Conservation (phyloP, 1,140 invertebrate species). For the Drosophila prosaltans region DNA sequence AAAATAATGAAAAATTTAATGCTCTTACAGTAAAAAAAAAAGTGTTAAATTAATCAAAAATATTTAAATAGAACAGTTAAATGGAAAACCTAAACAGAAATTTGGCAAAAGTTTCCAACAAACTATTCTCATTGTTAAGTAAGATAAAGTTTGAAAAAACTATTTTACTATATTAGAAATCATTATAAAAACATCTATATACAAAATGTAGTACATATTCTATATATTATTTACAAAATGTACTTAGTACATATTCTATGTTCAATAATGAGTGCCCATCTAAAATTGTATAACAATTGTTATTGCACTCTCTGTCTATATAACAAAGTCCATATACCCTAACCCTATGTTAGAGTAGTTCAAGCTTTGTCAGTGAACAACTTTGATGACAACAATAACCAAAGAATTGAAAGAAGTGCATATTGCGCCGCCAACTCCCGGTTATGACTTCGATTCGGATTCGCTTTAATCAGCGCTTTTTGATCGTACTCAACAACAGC, state of each 20-base stretch:
- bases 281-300: too few relatives aligned
- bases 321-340: slow-evolving; percentile 14
- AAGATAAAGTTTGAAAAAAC: too few relatives aligned
- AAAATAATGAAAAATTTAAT: not conserved
- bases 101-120: too few relatives aligned
- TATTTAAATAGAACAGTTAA: not conserved
- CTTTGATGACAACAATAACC: slow-evolving; percentile 63
- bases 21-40: slow-evolving; percentile 12
- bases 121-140: too few relatives aligned
- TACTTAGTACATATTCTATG: too few relatives aligned
- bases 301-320: too few relatives aligned
- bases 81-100: too few relatives aligned
- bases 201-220: too few relatives aligned
- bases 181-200: too few relatives aligned
- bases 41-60: not conserved
- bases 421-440: slow-evolving; percentile 48
- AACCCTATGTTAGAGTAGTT: not conserved
- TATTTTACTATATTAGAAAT: too few relatives aligned
- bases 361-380: slow-evolving; percentile 28
- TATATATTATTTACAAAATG: too few relatives aligned
- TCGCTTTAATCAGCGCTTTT: slow-evolving; percentile 76
- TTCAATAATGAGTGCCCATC: too few relatives aligned
- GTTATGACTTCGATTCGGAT: slow-evolving; percentile 21
- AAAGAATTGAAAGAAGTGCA: slow-evolving; percentile 49
- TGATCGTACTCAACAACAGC: slow-evolving; percentile 35